Conservation (phyloP, 2,113 vertebrate genomes). For the Ailurus styani region DNA sequence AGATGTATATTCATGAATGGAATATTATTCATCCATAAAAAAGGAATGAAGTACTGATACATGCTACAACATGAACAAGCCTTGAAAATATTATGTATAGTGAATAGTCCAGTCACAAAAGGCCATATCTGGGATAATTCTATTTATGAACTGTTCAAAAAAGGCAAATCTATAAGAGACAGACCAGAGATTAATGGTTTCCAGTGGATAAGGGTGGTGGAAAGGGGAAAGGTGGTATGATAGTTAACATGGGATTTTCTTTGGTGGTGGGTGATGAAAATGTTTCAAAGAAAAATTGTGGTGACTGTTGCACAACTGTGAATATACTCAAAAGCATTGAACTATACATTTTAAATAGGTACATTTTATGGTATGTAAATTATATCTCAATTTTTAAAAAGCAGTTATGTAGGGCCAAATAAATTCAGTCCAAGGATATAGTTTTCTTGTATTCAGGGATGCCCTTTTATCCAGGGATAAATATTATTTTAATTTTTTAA, state of each 20-base stretch:
- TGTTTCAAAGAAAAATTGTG: not conserved
- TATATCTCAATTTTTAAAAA: not conserved
- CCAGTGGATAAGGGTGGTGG: not conserved
- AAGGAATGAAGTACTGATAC: not conserved
- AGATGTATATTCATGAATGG: not conserved
- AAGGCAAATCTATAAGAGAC: not conserved
- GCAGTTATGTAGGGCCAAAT: not conserved
- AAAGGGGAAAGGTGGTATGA: not conserved
- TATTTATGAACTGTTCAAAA: not conserved
- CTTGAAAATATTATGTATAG: not conserved
- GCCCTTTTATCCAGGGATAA: not conserved
- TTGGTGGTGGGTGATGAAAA: not conserved
- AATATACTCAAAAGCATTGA: not conserved
- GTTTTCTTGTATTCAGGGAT: not conserved
- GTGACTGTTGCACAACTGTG: not conserved
- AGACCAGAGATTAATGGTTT: not conserved
- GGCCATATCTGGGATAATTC: not conserved
- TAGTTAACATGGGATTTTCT: not conserved
- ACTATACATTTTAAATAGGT: not conserved
- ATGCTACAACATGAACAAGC: not conserved
- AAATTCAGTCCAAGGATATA: not conserved
- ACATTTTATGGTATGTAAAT: not conserved
- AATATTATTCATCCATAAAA: not conserved
- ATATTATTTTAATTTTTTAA: not conserved
- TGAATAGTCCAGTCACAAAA: not conserved